Base-by-base conservation (phyloP, 1,140 invertebrate genomes). In the Chrysomallon squamiferum region DNA sequence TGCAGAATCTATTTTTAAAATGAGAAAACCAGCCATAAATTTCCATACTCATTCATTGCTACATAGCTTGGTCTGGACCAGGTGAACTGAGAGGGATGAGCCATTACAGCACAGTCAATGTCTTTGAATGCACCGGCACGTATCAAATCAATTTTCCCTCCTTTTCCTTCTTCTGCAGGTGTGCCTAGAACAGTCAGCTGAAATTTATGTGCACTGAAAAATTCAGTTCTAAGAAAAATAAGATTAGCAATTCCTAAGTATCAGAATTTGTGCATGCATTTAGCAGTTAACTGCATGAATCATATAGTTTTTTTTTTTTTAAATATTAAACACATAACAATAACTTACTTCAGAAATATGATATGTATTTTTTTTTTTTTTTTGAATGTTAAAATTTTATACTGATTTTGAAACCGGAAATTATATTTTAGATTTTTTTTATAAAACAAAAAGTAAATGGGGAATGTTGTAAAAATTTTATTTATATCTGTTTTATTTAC, bases 51-150 rank as follows among this genome's bases (percentile, higher is more conserved):
- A 35, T 68, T 68, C 66, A 74, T 71, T 22, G 64, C 71, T 45
- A 72, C 79, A 64, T 76, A 81, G 32, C 69, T 69, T 49, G 74
- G 74, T 59, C 50, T 72, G 15, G 69, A 56, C n/a, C 71, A 57
- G 52, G 66, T 74, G 29, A 57, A 56, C 58, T 78, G 71, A n/a
- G 71, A 75, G 0, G 86, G 85, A 72, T 87, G 86, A 38, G 81
- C 83, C 85, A 87, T 87, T 69, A 87, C 68, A 15, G 84, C 83
- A 45, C 77, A 69, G 71, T 86, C 84, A 41, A 87, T 65, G 65
- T 79, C 80, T 18, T 79, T 64, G 67, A 86, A 85, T 2, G 79
- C 81, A n/a, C 81, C 82, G 15, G 72, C 72, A 22, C 77, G 62
- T 11, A 86, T 78, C 30, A 86, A 59, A n/a, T 78, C 71, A 20